A percentile compares a stretch with the other conserved stretches of the same genome.
Evolutionary conservation across 64 coral and sea anemone species (phyloP).

Genomic region (Pocillopora damicornis): DNA sequence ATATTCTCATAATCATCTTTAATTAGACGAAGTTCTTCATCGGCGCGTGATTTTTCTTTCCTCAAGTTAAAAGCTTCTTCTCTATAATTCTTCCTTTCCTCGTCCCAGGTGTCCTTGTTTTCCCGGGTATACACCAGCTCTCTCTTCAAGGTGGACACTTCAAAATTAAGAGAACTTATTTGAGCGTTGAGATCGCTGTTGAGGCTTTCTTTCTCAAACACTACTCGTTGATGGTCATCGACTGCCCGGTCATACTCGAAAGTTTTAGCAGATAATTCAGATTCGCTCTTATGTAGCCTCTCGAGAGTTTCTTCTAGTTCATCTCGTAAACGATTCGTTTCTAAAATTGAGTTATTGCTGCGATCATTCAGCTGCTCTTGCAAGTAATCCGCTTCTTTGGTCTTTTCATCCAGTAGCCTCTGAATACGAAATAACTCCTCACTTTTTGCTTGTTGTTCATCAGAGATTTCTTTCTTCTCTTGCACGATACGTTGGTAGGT

Average conservation of each 20-base stretch:
- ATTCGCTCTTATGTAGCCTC: constrained; percentile 52
- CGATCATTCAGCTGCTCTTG: constrained; percentile 43
- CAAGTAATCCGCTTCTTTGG: constrained; percentile 20
- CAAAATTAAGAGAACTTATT: constrained; percentile 20
- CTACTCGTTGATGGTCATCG: constrained; percentile 6
- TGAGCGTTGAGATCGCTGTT: constrained; percentile 16
- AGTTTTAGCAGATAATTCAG: constrained; percentile 23
- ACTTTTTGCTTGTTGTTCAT: constrained; percentile 13
- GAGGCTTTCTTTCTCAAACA: constrained; percentile 26
- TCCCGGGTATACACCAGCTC: constrained; percentile 23
- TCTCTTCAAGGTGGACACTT: constrained; percentile 20
- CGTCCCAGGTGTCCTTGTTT: constrained; percentile 39
- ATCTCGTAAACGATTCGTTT: constrained; percentile 60
- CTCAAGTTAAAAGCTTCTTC: constrained; percentile 38
- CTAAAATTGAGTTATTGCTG: constrained; percentile 21
- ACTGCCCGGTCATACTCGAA: constrained; percentile 3
- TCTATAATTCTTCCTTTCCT: constrained; percentile 35
- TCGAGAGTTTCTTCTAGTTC: constrained; percentile 62
- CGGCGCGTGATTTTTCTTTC: constrained; percentile 38
- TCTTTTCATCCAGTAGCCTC: constrained; percentile 42
- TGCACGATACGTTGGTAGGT: constrained; percentile 4
- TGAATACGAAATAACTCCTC: constrained; percentile 5
- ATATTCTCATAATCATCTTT: constrained; percentile 67
- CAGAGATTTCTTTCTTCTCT: constrained; percentile 5
- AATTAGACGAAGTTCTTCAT: constrained; percentile 47